Evolutionary conservation across 2,797 vertebrate genomes (phyloP).

Genomic region (Fratercula arctica): DNA sequence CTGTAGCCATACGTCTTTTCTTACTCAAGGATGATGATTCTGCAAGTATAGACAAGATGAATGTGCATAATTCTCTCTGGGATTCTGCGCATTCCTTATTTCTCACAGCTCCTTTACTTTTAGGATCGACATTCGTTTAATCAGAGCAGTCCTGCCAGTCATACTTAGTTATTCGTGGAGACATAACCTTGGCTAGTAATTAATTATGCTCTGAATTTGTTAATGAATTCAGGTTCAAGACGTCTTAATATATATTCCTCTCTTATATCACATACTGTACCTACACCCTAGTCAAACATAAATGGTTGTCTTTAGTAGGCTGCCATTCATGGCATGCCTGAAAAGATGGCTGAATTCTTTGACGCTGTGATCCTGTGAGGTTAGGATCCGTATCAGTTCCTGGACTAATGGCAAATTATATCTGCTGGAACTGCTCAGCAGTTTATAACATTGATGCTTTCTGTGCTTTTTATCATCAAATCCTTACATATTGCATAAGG

Average conservation of each 20-base stretch:
- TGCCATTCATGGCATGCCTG: background rate
- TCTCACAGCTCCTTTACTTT: constrained; percentile 42
- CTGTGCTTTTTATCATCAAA: background rate
- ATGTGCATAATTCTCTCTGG: constrained; percentile 33
- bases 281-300: background rate
- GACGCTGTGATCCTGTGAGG: background rate
- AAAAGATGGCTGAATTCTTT: background rate
- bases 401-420: background rate
- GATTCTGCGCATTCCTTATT: constrained; percentile 50
- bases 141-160: background rate
- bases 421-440: background rate
- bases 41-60: constrained; percentile 54
- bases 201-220: constrained; percentile 17
- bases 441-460: background rate
- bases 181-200: background rate
- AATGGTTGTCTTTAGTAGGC: background rate
- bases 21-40: constrained; percentile 32
- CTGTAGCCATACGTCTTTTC: constrained; percentile 5
- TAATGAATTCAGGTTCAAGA: constrained; percentile 23
- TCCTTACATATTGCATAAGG: background rate
- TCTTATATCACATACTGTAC: background rate
- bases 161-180: background rate
- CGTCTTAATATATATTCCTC: background rate
- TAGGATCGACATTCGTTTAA: constrained; percentile 14
- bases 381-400: background rate